phyloP scores from a whole-genome alignment of 2,797 vertebrate genomes.

The Sitta carolinensis region DNA sequence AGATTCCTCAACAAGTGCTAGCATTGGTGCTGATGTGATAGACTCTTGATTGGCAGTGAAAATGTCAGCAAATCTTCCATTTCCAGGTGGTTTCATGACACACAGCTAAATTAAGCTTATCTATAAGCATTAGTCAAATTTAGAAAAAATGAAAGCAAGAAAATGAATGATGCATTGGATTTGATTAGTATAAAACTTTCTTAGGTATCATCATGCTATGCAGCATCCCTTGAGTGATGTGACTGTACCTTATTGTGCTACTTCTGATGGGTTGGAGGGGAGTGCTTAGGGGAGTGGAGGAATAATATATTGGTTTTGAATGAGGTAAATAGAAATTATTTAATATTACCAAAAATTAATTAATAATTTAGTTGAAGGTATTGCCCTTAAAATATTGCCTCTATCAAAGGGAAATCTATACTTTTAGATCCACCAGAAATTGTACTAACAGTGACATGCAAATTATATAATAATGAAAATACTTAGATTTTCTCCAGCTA shows the following conservation, averaged over 20 bases:
- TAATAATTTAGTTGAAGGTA: not conserved
- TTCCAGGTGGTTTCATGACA: not conserved
- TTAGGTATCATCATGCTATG: not conserved
- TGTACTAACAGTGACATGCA: not conserved
- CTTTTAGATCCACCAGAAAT: not conserved
- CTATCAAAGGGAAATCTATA: not conserved
- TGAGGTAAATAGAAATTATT: not conserved
- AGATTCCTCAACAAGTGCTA: slow-evolving; percentile 6
- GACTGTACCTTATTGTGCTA: not conserved
- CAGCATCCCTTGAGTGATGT: not conserved
- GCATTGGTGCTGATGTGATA: not conserved
- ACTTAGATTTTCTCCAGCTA: not conserved
- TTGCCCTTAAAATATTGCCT: not conserved
- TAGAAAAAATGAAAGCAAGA: not conserved
- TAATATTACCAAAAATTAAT: not conserved
- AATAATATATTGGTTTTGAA: not conserved
- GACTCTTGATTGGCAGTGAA: not conserved
- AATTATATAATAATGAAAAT: not conserved
- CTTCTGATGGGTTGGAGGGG: not conserved
- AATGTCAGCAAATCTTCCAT: slow-evolving; percentile 16
- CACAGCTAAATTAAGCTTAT: not conserved
- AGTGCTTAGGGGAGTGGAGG: rapidly evolving
- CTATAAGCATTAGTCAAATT: not conserved
- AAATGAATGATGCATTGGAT: not conserved
- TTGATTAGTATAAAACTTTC: not conserved